Percentiles rank a stretch among this genome's conserved stretches.
These are phyloP conservation scores for Andricus grossulariae DNA, from an alignment of 1,140 invertebrate species.

Conservation along the genomic window DNA sequence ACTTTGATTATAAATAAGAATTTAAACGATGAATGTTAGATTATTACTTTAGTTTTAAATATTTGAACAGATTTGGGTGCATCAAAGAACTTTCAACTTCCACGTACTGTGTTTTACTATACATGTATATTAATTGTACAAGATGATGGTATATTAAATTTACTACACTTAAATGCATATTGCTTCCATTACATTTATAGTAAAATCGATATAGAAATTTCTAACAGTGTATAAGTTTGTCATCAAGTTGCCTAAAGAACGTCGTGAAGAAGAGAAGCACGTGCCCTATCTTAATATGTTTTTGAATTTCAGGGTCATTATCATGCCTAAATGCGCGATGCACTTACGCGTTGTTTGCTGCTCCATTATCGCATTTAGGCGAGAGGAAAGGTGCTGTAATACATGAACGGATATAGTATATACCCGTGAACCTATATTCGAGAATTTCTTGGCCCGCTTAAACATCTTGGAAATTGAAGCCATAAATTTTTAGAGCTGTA, in stretches of 20 bases:
- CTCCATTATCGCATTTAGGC: constrained; percentile 53
- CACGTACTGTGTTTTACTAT: too few relatives aligned
- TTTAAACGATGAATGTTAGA: too few relatives aligned
- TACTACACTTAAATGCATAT: too few relatives aligned
- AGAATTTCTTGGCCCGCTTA: constrained; percentile 42
- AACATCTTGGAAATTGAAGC: constrained; percentile 73
- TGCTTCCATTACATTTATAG: too few relatives aligned
- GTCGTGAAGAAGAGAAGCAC: constrained; percentile 2
- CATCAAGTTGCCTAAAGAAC: not conserved
- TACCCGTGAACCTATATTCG: constrained; percentile 39
- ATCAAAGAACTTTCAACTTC: too few relatives aligned
- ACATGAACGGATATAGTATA: constrained; percentile 27
- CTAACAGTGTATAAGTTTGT: constrained; percentile 24
- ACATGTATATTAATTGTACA: too few relatives aligned
- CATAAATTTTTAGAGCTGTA: constrained; percentile 71
- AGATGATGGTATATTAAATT: too few relatives aligned
- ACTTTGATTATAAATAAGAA: too few relatives aligned
- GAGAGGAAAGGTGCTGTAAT: constrained; percentile 31
- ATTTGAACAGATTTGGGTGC: too few relatives aligned
- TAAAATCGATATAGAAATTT: too few relatives aligned
- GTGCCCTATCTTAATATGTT: constrained; percentile 27
- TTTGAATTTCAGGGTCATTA: constrained; percentile 28
- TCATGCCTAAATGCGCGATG: constrained; percentile 24
- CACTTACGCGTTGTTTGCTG: constrained; percentile 40
- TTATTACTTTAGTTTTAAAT: too few relatives aligned